These are phyloP conservation scores for Pangasianodon hypophthalmus DNA, from an alignment of 2,113 vertebrate species.

Conservation along the genomic window DNA sequence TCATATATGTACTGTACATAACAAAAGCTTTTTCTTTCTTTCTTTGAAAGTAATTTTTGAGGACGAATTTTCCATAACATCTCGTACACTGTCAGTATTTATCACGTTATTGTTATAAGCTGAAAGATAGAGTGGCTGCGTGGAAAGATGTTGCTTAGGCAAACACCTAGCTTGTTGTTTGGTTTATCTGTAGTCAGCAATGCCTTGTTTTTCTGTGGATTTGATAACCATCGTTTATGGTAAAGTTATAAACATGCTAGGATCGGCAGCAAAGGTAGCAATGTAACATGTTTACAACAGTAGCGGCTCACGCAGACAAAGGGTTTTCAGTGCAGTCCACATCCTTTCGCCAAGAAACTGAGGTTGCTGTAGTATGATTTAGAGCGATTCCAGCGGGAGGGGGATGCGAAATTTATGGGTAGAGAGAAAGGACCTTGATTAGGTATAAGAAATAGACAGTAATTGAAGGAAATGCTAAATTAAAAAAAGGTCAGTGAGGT, in stretches of 20 bases:
- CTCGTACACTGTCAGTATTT: neutral
- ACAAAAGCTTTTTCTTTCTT: no score
- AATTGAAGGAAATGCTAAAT: neutral
- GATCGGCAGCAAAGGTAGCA: neutral
- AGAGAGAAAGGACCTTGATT: neutral
- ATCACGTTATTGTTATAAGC: neutral
- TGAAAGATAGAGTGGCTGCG: neutral
- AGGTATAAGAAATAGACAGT: neutral
- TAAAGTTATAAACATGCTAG: neutral
- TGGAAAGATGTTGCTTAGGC: neutral
- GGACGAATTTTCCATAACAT: no score
- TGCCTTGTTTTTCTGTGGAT: neutral
- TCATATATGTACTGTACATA: neutral
- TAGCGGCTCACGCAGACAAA: neutral
- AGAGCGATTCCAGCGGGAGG: neutral
- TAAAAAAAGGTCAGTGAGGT: neutral
- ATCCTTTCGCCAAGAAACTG: neutral
- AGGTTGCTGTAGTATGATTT: neutral
- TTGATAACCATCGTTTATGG: neutral
- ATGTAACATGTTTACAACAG: neutral
- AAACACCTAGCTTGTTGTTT: neutral
- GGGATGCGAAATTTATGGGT: neutral
- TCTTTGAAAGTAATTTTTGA: no score
- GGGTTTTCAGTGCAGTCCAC: neutral
- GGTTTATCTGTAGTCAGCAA: neutral